These are phyloP conservation scores for Liasis olivaceus DNA, from an alignment of 2,797 vertebrate genomes.

Conservation along the genomic window DNA sequence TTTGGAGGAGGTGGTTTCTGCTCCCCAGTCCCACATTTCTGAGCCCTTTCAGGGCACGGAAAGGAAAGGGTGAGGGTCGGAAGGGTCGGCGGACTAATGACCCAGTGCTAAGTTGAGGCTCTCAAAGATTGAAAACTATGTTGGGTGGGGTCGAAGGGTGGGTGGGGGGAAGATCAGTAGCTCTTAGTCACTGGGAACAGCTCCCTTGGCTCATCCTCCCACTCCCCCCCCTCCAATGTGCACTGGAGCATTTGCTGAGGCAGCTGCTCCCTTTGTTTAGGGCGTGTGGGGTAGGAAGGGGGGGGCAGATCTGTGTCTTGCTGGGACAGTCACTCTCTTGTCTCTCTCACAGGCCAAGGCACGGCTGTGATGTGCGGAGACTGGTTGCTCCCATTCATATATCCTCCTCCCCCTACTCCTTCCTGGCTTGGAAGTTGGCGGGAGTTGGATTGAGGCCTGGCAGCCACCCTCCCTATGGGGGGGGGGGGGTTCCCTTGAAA, in stretches of 20 bases:
- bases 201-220: slow-evolving; percentile 9
- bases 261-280: slow-evolving; percentile 42
- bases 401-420: neutral
- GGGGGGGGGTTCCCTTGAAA: neutral
- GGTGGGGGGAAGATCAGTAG: neutral
- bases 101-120: neutral
- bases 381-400: slow-evolving; percentile 17
- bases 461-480: neutral
- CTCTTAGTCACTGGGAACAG: neutral
- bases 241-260: slow-evolving; percentile 40
- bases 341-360: slow-evolving; percentile 25
- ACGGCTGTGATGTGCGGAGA: neutral
- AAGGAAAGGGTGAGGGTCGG: neutral
- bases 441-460: slow-evolving; percentile 21
- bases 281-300: slow-evolving; percentile 25
- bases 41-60: neutral
- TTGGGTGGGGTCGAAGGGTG: neutral
- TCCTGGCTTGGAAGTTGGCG: slow-evolving; percentile 24
- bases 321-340: slow-evolving; percentile 44
- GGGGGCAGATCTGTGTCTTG: slow-evolving; percentile 23
- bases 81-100: neutral
- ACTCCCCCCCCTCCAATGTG: neutral
- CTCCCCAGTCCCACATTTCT: neutral
- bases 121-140: neutral
- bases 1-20: neutral